Conservation (phyloP, 2,888 invertebrate genomes). For the Oscheius myriophilus region DNA sequence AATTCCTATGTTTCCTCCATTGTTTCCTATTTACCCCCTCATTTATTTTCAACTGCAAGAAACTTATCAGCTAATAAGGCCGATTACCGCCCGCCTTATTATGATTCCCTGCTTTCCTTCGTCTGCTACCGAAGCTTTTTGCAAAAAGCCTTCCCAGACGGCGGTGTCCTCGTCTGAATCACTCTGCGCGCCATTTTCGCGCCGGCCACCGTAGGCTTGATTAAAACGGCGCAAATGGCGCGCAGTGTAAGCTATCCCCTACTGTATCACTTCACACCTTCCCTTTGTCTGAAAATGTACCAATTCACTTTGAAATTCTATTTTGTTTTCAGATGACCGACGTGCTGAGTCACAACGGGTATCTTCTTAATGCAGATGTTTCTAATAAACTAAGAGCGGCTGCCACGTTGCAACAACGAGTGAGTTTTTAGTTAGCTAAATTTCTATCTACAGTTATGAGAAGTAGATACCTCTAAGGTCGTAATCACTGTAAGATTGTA, state of each 20-base stretch:
- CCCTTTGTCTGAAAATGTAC: neutral
- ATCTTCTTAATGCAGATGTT: neutral
- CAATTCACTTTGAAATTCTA: too few species aligned
- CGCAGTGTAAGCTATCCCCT: constrained; percentile 6
- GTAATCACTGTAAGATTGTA: too few species aligned
- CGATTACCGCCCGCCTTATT: constrained; percentile 2
- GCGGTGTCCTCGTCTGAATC: constrained; percentile 12
- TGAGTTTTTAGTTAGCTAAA: too few species aligned
- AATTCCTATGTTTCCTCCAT: neutral
- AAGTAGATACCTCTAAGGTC: too few species aligned
- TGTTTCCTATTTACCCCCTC: neutral
- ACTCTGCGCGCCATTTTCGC: constrained; percentile 17
- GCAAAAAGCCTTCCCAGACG: constrained; percentile 6
- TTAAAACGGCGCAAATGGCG: constrained; percentile 24
- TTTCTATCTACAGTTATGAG: too few species aligned
- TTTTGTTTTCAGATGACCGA: constrained; percentile 24
- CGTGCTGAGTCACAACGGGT: constrained; percentile 22
- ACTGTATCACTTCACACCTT: constrained; percentile 6
- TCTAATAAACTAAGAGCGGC: too few species aligned
- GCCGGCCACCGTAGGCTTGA: constrained; percentile 27
- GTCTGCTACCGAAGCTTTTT: constrained; percentile 15
- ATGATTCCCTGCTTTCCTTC: neutral
- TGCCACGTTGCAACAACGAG: too few species aligned
- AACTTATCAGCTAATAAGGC: too few species aligned
- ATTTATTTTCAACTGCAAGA: constrained; percentile 3